These are phyloP conservation scores for Planococcus citri DNA, from an alignment of 1,140 invertebrate species.

Conservation along the genomic window DNA sequence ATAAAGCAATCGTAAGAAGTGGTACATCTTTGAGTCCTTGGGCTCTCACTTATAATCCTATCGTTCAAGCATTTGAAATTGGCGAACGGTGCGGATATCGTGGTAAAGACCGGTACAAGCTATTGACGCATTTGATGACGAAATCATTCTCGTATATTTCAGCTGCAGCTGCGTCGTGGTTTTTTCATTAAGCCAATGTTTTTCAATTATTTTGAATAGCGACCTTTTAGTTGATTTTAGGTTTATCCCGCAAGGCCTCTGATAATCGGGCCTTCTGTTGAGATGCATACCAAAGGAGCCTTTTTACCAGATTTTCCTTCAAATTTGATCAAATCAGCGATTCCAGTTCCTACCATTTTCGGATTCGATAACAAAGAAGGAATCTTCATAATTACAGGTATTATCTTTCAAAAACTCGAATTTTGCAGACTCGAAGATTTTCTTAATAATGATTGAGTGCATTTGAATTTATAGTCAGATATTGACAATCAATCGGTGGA, in stretches of 20 bases:
- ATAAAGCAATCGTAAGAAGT: slow-evolving; percentile 23
- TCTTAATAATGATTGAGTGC: not conserved
- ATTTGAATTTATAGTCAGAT: not conserved
- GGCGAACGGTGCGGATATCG: not conserved
- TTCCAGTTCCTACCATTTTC: not conserved
- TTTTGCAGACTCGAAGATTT: no score
- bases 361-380: not conserved
- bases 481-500: not conserved
- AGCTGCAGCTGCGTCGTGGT: no score
- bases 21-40: slow-evolving; percentile 6
- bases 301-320: not conserved
- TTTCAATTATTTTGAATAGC: no score
- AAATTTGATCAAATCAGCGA: not conserved
- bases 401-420: no score
- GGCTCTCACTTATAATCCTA: not conserved
- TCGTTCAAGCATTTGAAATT: not conserved
- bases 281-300: not conserved
- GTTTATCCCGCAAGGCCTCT: not conserved
- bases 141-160: no score
- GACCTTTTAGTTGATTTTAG: no score
- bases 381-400: not conserved
- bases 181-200: no score
- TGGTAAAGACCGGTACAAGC: not conserved
- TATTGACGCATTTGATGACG: no score
- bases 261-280: not conserved